Evolutionary conservation across 1,140 invertebrate species (phyloP).

Genomic region (Drosophila parabipectinata): DNA sequence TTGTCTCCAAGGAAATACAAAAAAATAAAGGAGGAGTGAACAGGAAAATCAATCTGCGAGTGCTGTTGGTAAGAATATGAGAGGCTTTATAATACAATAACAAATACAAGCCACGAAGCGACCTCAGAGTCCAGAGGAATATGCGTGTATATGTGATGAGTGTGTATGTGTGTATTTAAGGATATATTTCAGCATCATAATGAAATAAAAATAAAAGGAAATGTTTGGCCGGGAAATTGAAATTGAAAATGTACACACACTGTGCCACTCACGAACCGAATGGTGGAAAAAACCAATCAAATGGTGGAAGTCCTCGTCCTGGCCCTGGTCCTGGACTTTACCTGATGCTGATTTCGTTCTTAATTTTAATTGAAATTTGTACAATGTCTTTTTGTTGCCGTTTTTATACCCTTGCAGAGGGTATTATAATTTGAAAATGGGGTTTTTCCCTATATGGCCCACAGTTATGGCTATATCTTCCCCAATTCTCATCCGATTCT

Average conservation of each 20-base stretch:
- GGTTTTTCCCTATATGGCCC: too few species aligned
- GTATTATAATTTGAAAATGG: too few species aligned
- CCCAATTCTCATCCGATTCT: too few species aligned
- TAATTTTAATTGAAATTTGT: constrained; percentile 75
- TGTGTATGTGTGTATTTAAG: constrained; percentile 6
- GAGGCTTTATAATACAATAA: constrained; percentile 50
- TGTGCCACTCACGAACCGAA: constrained; percentile 46
- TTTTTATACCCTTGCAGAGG: too few species aligned
- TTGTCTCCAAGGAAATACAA: constrained; percentile 83
- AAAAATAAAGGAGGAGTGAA: constrained; percentile 46
- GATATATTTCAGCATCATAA: constrained; percentile 41
- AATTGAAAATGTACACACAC: constrained; percentile 25
- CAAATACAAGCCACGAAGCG: constrained; percentile 36
- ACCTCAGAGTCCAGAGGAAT: constrained; percentile 35
- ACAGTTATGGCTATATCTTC: too few species aligned
- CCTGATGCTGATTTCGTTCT: constrained; percentile 60
- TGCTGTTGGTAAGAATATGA: constrained; percentile 42
- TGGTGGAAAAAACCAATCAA: constrained; percentile 71
- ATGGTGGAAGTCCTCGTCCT: constrained; percentile 39
- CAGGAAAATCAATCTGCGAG: constrained; percentile 74
- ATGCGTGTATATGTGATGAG: not conserved
- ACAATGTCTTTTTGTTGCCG: constrained; percentile 14
- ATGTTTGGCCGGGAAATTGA: constrained; percentile 44
- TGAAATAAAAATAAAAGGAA: constrained; percentile 73
- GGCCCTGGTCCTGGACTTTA: constrained; percentile 40